A percentile compares a stretch with the other conserved stretches of the same genome.
phyloP scores from a whole-genome alignment of 2,888 invertebrate genomes.

The Calliopum simillimum region DNA sequence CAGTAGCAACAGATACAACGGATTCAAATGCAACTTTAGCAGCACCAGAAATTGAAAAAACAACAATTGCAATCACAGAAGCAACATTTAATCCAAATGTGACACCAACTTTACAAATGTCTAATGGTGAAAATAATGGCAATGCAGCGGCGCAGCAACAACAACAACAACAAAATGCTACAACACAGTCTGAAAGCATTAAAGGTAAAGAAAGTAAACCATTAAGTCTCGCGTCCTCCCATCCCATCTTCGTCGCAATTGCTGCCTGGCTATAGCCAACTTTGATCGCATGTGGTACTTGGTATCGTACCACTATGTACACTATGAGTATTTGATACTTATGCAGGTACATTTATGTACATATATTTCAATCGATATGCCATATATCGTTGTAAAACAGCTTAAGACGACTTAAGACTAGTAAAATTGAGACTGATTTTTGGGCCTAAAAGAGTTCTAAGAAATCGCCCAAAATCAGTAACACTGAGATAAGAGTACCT shows the following conservation, averaged over 20 bases:
- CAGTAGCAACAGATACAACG: conserved; percentile 16
- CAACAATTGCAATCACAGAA: conserved; percentile 36
- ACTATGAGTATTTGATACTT: too few species aligned
- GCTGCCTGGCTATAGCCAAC: neutral
- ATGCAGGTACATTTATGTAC: too few species aligned
- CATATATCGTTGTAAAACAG: too few species aligned
- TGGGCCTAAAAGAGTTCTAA: too few species aligned
- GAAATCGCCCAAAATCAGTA: too few species aligned
- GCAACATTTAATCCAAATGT: conserved; percentile 19
- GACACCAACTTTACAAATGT: conserved; percentile 4
- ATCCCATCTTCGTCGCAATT: neutral
- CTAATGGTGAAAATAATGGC: conserved; percentile 50
- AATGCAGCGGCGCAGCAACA: conserved; percentile 40
- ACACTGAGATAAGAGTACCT: too few species aligned
- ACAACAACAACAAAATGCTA: conserved; percentile 30
- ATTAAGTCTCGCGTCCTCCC: neutral
- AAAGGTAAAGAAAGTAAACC: conserved; percentile 47
- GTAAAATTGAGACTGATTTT: too few species aligned
- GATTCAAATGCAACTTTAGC: conserved; percentile 15
- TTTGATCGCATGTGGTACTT: neutral
- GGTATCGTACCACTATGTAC: too few species aligned
- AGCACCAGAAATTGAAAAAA: conserved; percentile 42
- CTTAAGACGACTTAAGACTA: too few species aligned
- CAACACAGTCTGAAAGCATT: conserved; percentile 40
- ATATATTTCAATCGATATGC: too few species aligned